Percentiles rank a stretch among this genome's conserved stretches.
These are phyloP conservation scores for Mus spicilegus DNA, from an alignment of 2,113 vertebrate genomes.

Conservation along the genomic window DNA sequence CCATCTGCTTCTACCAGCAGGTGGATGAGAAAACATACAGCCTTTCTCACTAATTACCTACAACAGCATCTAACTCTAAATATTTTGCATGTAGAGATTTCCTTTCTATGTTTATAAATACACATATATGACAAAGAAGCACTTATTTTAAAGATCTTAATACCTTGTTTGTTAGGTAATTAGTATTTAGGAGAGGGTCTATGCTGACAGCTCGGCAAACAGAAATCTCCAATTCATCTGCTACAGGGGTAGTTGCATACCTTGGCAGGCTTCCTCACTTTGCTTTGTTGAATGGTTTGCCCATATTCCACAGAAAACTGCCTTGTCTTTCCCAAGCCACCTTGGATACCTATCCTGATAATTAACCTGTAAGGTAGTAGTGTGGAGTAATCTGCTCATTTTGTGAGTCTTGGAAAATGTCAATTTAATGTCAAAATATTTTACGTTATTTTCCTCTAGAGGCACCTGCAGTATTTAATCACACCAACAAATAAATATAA, in stretches of 20 bases:
- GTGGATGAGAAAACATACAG: constrained; percentile 82
- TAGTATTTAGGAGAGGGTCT: constrained; percentile 76
- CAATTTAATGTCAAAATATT: constrained; percentile 71
- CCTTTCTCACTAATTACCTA: constrained; percentile 82
- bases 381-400: constrained; percentile 61
- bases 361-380: constrained; percentile 65
- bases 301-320: constrained; percentile 64
- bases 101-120: constrained; percentile 81
- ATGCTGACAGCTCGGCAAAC: constrained; percentile 76
- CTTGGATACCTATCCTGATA: constrained; percentile 54
- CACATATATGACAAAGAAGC: constrained; percentile 82
- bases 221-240: constrained; percentile 75
- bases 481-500: constrained; percentile 66
- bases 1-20: constrained; percentile 83
- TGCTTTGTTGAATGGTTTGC: constrained; percentile 60
- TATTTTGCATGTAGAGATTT: constrained; percentile 82
- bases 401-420: constrained; percentile 53
- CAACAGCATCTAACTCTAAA: constrained; percentile 83
- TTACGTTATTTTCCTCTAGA: constrained; percentile 54
- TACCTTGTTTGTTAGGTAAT: constrained; percentile 81
- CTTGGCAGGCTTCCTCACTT: constrained; percentile 72
- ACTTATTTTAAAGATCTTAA: constrained; percentile 84
- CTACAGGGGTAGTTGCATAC: constrained; percentile 44
- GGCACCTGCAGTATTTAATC: constrained; percentile 63
- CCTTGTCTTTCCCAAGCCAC: constrained; percentile 67